Conservation (phyloP, 2,888 invertebrate species). For the Abrostola tripartita region DNA sequence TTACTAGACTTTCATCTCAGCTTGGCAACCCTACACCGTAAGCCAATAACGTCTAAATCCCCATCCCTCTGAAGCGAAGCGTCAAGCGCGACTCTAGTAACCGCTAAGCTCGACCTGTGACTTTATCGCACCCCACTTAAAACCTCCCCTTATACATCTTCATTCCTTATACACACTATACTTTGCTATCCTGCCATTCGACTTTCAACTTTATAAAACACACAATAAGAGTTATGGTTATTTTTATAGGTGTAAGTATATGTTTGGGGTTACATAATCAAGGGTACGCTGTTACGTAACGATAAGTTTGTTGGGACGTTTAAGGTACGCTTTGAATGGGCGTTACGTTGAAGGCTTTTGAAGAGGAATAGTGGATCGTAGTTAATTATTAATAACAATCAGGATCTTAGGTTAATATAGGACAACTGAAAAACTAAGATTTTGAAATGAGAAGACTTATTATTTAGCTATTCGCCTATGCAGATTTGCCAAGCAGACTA, state of each 20-base stretch:
- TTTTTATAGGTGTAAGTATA: conserved; percentile 7
- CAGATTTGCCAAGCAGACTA: too few species aligned
- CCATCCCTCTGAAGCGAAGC: conserved; percentile 81
- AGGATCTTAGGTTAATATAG: background rate
- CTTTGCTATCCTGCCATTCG: background rate
- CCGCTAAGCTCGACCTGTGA: conserved; percentile 85
- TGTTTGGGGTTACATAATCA: conserved; percentile 62
- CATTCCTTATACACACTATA: conserved; percentile 44
- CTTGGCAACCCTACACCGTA: conserved; percentile 71
- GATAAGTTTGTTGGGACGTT: conserved; percentile 68
- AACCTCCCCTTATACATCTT: conserved; percentile 61
- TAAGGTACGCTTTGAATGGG: conserved; percentile 53
- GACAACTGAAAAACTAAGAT: background rate
- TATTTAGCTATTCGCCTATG: too few species aligned
- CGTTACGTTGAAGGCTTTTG: conserved; percentile 50
- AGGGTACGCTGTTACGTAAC: conserved; percentile 70
- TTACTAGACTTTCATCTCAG: background rate
- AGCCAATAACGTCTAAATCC: conserved; percentile 79
- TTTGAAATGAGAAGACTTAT: background rate
- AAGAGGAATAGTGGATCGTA: conserved; percentile 26
- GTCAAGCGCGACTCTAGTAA: conserved; percentile 84
- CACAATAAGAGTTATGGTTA: conserved; percentile 3
- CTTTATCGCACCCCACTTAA: conserved; percentile 77
- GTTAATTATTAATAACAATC: conserved; percentile 21
- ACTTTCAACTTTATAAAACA: conserved; percentile 9